A percentile compares a stretch with the other conserved stretches of the same genome.
Conservation (phyloP, 2,797 vertebrate species). For the Myotis findleyi region DNA sequence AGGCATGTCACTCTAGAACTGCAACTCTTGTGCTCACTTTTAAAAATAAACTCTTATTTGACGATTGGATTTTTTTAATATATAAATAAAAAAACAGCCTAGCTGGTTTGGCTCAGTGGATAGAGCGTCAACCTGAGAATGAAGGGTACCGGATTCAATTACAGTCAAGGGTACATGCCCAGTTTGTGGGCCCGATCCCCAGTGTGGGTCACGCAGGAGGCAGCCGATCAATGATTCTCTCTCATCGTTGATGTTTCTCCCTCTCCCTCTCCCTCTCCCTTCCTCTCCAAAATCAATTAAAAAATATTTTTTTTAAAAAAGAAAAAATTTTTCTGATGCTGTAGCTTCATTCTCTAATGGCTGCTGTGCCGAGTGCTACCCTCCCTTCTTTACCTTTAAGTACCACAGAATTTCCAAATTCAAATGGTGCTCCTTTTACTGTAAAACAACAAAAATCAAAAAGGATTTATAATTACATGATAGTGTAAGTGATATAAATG, state of each 20-base stretch:
- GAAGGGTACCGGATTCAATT: no score
- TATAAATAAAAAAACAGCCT: not conserved
- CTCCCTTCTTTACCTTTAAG: not conserved
- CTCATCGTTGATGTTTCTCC: no score
- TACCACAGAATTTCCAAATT: constrained; percentile 39
- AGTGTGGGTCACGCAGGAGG: no score
- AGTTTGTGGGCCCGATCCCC: no score
- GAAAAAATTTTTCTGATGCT: not conserved
- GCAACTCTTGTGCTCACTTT: not conserved
- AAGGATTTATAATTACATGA: constrained; percentile 45
- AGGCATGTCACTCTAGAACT: not conserved
- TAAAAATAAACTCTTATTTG: not conserved
- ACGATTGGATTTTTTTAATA: not conserved
- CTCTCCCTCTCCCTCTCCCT: no score
- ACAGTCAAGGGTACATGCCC: no score
- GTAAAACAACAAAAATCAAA: constrained; percentile 54
- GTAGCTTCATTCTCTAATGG: not conserved
- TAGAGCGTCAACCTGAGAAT: no score
- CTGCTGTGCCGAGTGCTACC: not conserved
- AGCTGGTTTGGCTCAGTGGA: no score
- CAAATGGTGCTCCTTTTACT: constrained; percentile 42
- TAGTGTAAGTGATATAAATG: constrained; percentile 60
- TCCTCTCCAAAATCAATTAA: no score
- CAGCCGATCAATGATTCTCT: no score
- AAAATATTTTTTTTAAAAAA: not conserved